Percentiles rank a stretch among this genome's conserved stretches.
phyloP scores from a whole-genome alignment of 2,797 vertebrate genomes.

The Sebastolobus alascanus region DNA sequence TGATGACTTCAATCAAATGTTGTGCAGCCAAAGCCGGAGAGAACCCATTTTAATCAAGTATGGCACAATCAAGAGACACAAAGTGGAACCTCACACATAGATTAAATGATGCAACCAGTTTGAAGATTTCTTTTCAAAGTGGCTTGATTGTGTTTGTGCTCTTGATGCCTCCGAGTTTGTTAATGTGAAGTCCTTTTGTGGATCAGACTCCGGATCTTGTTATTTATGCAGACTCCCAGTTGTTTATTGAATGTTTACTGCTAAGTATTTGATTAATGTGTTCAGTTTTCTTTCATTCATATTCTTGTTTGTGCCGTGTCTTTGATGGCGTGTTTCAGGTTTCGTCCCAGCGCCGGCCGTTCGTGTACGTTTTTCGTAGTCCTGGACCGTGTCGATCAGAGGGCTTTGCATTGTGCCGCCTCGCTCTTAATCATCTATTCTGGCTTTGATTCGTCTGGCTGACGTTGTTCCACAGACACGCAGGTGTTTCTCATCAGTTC shows the following conservation, averaged over 20 bases:
- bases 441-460: slow-evolving; percentile 74
- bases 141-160: slow-evolving; percentile 63
- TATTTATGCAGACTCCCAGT: slow-evolving; percentile 37
- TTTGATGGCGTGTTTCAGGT: slow-evolving; percentile 42
- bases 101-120: slow-evolving; percentile 51
- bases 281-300: slow-evolving; percentile 24
- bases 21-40: slow-evolving; percentile 29
- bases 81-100: slow-evolving; percentile 22
- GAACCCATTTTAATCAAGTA: slow-evolving; percentile 53
- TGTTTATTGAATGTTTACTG: slow-evolving; percentile 51
- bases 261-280: slow-evolving; percentile 52
- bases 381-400: slow-evolving; percentile 50
- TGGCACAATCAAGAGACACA: slow-evolving; percentile 38
- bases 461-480: slow-evolving; percentile 67
- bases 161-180: slow-evolving; percentile 21
- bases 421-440: slow-evolving; percentile 62
- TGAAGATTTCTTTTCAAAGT: slow-evolving; percentile 36
- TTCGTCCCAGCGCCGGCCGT: slow-evolving; percentile 34
- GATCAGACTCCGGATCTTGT: slow-evolving; percentile 21
- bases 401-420: slow-evolving; percentile 63
- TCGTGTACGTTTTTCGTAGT: not conserved
- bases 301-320: slow-evolving; percentile 37
- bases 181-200: slow-evolving; percentile 18
- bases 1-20: slow-evolving; percentile 50
- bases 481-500: slow-evolving; percentile 86